Conservation (phyloP, 2,888 invertebrate species). For the Hyalella azteca region DNA sequence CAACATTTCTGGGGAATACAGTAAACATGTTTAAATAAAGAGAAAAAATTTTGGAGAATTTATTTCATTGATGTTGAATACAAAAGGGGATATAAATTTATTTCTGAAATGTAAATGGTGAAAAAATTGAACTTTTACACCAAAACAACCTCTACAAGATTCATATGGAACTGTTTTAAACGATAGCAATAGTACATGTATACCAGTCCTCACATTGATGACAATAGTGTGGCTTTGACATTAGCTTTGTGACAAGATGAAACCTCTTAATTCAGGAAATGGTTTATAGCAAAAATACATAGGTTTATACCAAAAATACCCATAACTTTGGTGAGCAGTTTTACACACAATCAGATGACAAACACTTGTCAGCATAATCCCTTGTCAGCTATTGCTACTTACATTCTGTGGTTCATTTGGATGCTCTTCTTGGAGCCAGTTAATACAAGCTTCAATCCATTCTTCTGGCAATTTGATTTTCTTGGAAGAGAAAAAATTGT, state of each 20-base stretch:
- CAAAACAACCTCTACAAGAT: too few species aligned
- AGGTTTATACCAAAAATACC: background rate
- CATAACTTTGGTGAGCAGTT: background rate
- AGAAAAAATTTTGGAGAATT: too few species aligned
- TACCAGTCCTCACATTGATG: background rate
- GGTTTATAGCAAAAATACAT: background rate
- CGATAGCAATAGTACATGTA: too few species aligned
- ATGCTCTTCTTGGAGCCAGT: constrained; percentile 42
- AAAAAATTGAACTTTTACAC: too few species aligned
- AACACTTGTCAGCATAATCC: background rate
- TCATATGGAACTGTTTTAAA: too few species aligned
- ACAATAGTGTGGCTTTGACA: background rate
- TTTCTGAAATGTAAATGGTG: too few species aligned
- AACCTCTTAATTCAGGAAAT: background rate
- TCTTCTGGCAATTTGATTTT: constrained; percentile 46
- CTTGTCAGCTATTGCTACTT: background rate
- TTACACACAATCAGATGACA: background rate
- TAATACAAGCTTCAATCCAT: constrained; percentile 44
- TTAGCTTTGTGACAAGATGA: background rate
- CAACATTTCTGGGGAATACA: too few species aligned
- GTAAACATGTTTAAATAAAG: too few species aligned
- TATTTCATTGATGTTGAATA: too few species aligned
- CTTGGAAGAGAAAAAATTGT: constrained; percentile 5
- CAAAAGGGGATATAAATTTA: too few species aligned
- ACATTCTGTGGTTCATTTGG: constrained; percentile 39